Base-by-base conservation (phyloP, 2,888 invertebrate genomes). In the Emmelina monodactyla region DNA sequence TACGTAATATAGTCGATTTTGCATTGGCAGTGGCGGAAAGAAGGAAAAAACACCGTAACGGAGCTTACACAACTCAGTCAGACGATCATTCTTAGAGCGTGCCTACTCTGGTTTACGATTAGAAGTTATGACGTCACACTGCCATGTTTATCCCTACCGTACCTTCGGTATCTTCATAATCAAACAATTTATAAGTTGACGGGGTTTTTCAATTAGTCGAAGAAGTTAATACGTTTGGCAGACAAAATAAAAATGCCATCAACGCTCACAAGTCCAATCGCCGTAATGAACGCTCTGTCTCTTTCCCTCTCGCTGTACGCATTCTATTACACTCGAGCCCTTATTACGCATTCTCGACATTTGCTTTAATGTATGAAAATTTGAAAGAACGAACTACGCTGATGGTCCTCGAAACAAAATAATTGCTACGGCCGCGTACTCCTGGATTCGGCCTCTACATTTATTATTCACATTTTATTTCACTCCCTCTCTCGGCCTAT, bases 401-500 rank as follows among this genome's bases (percentile, higher is more conserved):
- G 79, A 78, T 78, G 78, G 72, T 62, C 67, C 79, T 79, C 75
- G 62, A 78, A 75, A 78, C 76, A 72, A 76, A 76, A 78, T 79
- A 78, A 79, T 78, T 78, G 75, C 72, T 71, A 66, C 73, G 72
- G 73, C 71, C 70, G 68, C 72, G 65, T 65, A 70, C 70, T 66
- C 70, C 66, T 60, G 61, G 70, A 64, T 69, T 75, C 62, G 72
- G 70, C 67, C 72, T 67, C 66, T 62, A 65, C 75, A 73, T 76
- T 76, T 75, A 76, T 78, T 79, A 79, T 78, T 78, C 76, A 76
- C 76, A 73, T 79, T 76, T 75, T 75, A 73, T 76, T 78, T 70
- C 62, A 53, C 29, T 38, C 64, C 68, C 67, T 73, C 72, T 68
- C 68, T 71, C 59, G 62, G 69, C 72, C 76, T 78, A 75, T 76